Base-by-base conservation (phyloP, 2,888 invertebrate genomes). In the Salticus scenicus region DNA sequence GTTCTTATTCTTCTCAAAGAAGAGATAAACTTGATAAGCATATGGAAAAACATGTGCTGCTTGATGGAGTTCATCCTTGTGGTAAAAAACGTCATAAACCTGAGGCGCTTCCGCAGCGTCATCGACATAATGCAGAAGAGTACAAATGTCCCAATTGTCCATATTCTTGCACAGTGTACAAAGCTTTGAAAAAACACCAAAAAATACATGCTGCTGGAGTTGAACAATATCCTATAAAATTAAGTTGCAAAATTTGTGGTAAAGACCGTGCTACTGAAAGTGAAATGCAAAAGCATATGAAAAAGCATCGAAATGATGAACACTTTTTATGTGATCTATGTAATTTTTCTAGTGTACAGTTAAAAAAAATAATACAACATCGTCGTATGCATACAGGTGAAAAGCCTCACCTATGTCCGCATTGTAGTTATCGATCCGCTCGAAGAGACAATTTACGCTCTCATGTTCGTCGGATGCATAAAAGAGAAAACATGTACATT, bases 321-420 rank as follows among this genome's bases (percentile, higher is more conserved):
- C 92, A 92, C 89, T 93, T 92, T 88, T 92, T 92, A 89, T 93
- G 93, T 89, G 93, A 93, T 90, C 92, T 93, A 88, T 93, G 93
- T 89, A 92, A 92, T 88, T 93, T 93, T 88, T 92, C 92, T 88
- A 93, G 93, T 27, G 92, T 93, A 47, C 93, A 93, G 89, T 89
- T 93, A 71, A 93, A 93, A 89, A 93, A 93, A 91, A 93, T 93
- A 70, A 93, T 93, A 83, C 93, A 93, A 89, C 93, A 93, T 89
- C 91, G 93, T 74, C 91, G 93, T 83, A 93, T 93, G 93, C 93
- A 93, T 88, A 93, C 93, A 47, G 93, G 93, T 5, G 93, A 93
- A 88, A 93, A 93, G 83, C 93, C 93, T 1, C 93, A 93, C 89
- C 90, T 93, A 14, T 93, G 93, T 89, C 93, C 93, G 12, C 92